Base-by-base conservation (phyloP, 2,797 vertebrate species). In the Anomalospiza imberbis region DNA sequence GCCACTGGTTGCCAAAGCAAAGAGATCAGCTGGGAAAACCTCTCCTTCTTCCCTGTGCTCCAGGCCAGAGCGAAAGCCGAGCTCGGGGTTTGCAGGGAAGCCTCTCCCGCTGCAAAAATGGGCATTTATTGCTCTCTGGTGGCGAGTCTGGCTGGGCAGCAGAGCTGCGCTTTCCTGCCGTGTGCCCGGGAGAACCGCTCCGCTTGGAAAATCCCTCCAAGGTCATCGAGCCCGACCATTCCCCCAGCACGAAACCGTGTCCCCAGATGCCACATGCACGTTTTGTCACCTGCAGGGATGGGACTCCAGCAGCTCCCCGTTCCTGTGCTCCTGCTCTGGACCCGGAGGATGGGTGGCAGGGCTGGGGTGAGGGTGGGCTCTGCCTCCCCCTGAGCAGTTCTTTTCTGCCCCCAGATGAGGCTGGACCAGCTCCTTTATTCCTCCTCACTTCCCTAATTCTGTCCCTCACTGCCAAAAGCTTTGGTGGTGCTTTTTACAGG, bases 81-180 rank as follows among this genome's bases (percentile, higher is more conserved):
- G 42, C 45, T 28, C 8, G 8, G 38, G 38, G 3, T 29, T 8
- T 10, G 29, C 50, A 1, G 2, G 53, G 89, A 81, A 82, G 63
- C 13, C 0, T 62, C 80, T n/a, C n/a, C 1, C 6, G 40, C 67
- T 17, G 93, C 57, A 95, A 95, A 91, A 4, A 2, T 32, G 77
- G 28, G 91, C 66, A 66, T 84, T 94, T 79, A 91, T 95, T 96
- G 95, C 96, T 89, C 96, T 91, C 96, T 95, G 94, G 63, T 86
- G 96, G 95, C 28, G 67, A 88, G 63, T 66, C 0, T 1, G 71
- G 84, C 70, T 88, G 58, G 3, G 77, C 40, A 31, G 53, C 31
- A 55, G 63, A 68, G 42, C 38, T 12, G 51, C 4, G 3, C 47
- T 2, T 29, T 25, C 38, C 63, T 24, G 60, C 32, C 14, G 1